Conservation (phyloP, 2,797 vertebrate genomes). For the Phalloptychus januarius region DNA sequence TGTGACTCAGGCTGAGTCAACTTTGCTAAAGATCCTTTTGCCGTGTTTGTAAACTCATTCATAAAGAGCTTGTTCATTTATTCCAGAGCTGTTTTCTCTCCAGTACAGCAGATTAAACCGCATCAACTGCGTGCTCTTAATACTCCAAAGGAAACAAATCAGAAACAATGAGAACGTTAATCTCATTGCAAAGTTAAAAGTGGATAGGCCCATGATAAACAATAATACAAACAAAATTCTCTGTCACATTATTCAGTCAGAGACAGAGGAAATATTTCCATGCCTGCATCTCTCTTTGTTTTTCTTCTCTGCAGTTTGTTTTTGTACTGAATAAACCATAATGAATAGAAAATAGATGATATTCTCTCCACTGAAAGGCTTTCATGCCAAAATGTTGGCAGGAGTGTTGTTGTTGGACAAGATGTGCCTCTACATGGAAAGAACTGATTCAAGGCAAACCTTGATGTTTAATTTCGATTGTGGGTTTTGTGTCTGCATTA, state of each 20-base stretch:
- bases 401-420: not conserved
- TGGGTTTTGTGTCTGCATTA: constrained; percentile 40
- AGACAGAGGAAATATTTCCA: not conserved
- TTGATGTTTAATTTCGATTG: not conserved
- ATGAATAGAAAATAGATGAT: constrained; percentile 14
- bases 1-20: constrained; percentile 70
- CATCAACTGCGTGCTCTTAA: constrained; percentile 13
- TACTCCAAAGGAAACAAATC: constrained; percentile 28
- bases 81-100: constrained; percentile 21
- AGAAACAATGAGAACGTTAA: constrained; percentile 10
- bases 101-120: constrained; percentile 1
- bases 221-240: constrained; percentile 33
- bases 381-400: constrained; percentile 23
- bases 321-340: constrained; percentile 5
- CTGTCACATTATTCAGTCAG: constrained; percentile 13
- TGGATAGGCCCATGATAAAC: constrained; percentile 10
- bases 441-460: constrained; percentile 8
- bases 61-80: constrained; percentile 50
- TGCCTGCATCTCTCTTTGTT: not conserved
- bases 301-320: not conserved
- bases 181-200: constrained; percentile 21
- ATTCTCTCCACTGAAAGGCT: constrained; percentile 15
- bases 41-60: constrained; percentile 60
- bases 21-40: constrained; percentile 60
- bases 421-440: constrained; percentile 1